phyloP scores from a whole-genome alignment of 1,140 invertebrate species.

The Campoletis sonorensis region DNA sequence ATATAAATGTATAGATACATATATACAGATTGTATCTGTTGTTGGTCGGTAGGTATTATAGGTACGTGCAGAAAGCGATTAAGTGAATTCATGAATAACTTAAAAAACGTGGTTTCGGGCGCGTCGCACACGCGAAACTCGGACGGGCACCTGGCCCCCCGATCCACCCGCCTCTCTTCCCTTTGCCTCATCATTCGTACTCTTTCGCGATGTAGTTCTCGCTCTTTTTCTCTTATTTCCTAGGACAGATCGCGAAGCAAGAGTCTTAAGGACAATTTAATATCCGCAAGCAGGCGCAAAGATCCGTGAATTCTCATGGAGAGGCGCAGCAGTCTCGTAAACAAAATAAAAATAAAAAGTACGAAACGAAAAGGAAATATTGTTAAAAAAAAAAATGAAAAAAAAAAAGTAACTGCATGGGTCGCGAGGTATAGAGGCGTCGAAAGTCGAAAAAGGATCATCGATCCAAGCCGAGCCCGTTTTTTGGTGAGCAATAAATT shows the following conservation, averaged over 20 bases:
- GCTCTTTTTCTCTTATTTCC: not conserved
- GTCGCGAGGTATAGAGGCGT: constrained; percentile 7
- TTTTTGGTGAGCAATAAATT: constrained; percentile 11
- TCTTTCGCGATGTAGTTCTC: not conserved
- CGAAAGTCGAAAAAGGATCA: constrained; percentile 26
- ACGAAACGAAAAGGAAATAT: not conserved
- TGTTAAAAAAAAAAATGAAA: no score
- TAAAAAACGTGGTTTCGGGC: constrained; percentile 58
- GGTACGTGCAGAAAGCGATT: constrained; percentile 72
- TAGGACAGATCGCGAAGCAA: not conserved
- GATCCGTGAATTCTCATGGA: not conserved
- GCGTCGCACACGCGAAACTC: constrained; percentile 39
- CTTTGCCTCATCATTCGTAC: not conserved
- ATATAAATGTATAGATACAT: not conserved
- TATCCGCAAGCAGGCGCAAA: not conserved
- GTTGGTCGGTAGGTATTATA: constrained; percentile 28
- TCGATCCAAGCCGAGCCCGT: not conserved
- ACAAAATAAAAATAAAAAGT: not conserved
- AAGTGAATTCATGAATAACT: constrained; percentile 76
- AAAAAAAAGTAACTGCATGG: constrained; percentile 22
- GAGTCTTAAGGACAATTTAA: not conserved
- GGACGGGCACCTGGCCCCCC: constrained; percentile 65
- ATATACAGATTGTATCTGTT: not conserved
- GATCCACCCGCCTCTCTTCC: constrained; percentile 21
- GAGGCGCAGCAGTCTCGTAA: not conserved